Evolutionary conservation across 2,113 vertebrate species (phyloP).

Genomic region (Dolichallabes microphthalmus): DNA sequence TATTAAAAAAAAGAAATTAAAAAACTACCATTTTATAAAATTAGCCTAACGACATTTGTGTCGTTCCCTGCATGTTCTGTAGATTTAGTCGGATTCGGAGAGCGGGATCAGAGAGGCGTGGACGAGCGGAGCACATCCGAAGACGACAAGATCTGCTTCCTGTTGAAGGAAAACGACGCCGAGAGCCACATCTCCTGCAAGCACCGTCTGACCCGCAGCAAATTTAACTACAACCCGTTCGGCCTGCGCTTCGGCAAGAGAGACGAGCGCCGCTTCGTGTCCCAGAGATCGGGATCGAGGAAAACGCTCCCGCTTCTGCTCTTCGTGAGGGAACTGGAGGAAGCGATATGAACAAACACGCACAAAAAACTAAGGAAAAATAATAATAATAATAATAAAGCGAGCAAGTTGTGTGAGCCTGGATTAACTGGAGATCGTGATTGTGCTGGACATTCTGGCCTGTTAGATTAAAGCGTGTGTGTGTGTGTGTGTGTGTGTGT

Average conservation of each 20-base stretch:
- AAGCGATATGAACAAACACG: slow-evolving; percentile 52
- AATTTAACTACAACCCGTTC: slow-evolving; percentile 78
- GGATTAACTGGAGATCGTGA: not conserved
- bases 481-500: not conserved
- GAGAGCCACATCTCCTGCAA: slow-evolving; percentile 70
- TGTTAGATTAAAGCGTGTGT: not conserved
- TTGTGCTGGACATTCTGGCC: not conserved
- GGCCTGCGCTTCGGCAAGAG: slow-evolving; percentile 77
- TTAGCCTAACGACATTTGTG: not conserved
- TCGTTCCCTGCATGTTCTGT: not conserved
- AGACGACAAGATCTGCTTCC: slow-evolving; percentile 65
- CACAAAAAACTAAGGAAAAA: no score
- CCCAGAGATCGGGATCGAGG: slow-evolving; percentile 40
- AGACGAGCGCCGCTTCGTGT: slow-evolving; percentile 36
- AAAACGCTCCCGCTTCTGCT: slow-evolving; percentile 54
- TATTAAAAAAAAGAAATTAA: not conserved
- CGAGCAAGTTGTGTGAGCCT: not conserved
- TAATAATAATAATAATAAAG: no score
- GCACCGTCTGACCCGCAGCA: slow-evolving; percentile 64
- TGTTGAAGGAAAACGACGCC: slow-evolving; percentile 63
- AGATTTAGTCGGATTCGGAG: slow-evolving; percentile 38
- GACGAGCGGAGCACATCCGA: slow-evolving; percentile 52
- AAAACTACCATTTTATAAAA: not conserved
- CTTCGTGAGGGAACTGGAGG: slow-evolving; percentile 57
- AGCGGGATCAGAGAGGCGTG: slow-evolving; percentile 23